A percentile compares a stretch with the other conserved stretches of the same genome.
Evolutionary conservation across 2,888 invertebrate genomes (phyloP).

Genomic region (Agrilus biguttatus): DNA sequence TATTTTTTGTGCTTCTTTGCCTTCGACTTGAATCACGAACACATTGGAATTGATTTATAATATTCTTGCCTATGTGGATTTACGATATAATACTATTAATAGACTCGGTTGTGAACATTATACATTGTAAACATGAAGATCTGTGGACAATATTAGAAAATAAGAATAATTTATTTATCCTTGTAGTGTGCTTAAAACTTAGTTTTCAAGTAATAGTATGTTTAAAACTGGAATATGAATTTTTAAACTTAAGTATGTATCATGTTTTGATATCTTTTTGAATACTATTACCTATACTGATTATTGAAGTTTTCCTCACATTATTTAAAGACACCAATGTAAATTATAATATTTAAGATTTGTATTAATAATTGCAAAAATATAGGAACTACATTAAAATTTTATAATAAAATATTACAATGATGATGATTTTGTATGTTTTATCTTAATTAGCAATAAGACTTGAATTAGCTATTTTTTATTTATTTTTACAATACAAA

Average conservation of each 20-base stretch:
- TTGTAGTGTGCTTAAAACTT: constrained; percentile 70
- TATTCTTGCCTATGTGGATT: constrained; percentile 89
- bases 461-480: too few relatives aligned
- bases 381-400: too few relatives aligned
- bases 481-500: too few relatives aligned
- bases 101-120: constrained; percentile 78
- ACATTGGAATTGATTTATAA: constrained; percentile 91
- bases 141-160: constrained; percentile 38
- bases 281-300: constrained; percentile 61
- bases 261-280: constrained; percentile 79
- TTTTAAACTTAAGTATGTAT: constrained; percentile 57
- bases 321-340: constrained; percentile 21
- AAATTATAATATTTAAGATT: too few relatives aligned
- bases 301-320: constrained; percentile 62
- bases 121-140: constrained; percentile 60
- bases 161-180: constrained; percentile 56
- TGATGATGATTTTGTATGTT: too few relatives aligned
- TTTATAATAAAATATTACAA: too few relatives aligned
- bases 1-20: constrained; percentile 77
- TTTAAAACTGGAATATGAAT: constrained; percentile 65
- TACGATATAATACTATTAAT: constrained; percentile 76
- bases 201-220: constrained; percentile 79
- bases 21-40: constrained; percentile 74
- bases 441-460: too few relatives aligned
- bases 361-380: too few relatives aligned